These are phyloP conservation scores for Genyomyrus donnyi DNA, from an alignment of 2,113 vertebrate species.

Conservation along the genomic window DNA sequence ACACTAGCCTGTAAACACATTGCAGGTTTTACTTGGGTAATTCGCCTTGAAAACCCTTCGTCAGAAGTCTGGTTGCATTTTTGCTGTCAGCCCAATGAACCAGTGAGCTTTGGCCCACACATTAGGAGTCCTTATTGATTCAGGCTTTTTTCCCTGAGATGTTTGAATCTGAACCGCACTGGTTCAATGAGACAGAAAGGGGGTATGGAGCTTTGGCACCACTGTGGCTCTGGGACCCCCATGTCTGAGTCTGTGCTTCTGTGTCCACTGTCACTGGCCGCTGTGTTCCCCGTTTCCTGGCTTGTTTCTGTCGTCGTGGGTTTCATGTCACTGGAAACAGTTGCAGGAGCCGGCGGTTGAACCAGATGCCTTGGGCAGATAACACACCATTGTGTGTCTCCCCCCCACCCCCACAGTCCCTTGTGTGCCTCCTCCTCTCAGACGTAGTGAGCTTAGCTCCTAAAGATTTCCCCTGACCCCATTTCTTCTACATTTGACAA, in stretches of 20 bases:
- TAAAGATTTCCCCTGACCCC: background rate
- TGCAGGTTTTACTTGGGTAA: background rate
- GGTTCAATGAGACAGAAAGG: background rate
- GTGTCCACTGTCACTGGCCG: background rate
- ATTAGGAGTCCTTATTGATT: background rate
- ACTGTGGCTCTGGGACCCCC: background rate
- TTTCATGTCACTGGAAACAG: background rate
- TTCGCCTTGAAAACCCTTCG: background rate
- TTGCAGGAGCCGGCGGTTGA: background rate
- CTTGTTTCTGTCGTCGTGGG: background rate
- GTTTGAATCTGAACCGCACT: background rate
- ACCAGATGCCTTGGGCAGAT: background rate
- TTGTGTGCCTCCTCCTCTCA: background rate
- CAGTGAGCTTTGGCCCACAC: background rate
- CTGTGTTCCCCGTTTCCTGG: background rate
- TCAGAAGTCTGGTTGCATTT: background rate
- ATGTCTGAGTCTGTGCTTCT: background rate
- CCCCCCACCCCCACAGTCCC: background rate
- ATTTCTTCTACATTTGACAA: background rate
- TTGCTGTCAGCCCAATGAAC: background rate
- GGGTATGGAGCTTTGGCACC: background rate
- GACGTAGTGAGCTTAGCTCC: background rate
- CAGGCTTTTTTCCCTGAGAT: background rate
- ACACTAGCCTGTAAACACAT: background rate
- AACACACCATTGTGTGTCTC: background rate